These are phyloP conservation scores for Atrichornis clamosus DNA, from an alignment of 2,113 vertebrate genomes.

Conservation along the genomic window DNA sequence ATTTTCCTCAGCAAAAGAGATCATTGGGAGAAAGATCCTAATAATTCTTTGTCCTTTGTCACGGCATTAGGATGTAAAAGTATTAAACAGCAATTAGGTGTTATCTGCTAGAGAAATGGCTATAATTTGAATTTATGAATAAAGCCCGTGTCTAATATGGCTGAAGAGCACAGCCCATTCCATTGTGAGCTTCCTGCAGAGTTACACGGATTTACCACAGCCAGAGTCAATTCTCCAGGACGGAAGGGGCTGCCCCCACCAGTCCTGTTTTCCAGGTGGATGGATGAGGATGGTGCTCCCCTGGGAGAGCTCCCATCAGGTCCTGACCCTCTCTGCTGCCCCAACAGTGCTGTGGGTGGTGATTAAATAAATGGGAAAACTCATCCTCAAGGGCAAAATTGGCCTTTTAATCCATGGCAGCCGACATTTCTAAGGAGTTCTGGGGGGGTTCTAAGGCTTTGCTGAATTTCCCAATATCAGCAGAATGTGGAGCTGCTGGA, in stretches of 20 bases:
- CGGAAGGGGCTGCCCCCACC: background rate
- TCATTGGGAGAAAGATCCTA: background rate
- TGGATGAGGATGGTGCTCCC: background rate
- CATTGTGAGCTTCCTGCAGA: background rate
- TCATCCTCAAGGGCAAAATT: background rate
- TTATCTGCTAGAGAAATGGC: slow-evolving; percentile 13
- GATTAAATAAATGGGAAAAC: background rate
- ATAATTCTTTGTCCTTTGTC: slow-evolving; percentile 18
- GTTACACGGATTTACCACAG: background rate
- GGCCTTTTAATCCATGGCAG: no score
- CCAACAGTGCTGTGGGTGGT: accelerated
- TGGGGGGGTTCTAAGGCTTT: background rate
- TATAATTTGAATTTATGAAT: slow-evolving; percentile 24
- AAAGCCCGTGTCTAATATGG: background rate
- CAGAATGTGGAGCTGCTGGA: background rate
- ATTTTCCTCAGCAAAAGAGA: slow-evolving; percentile 31
- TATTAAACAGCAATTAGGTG: slow-evolving; percentile 21
- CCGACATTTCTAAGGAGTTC: background rate
- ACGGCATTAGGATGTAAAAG: background rate
- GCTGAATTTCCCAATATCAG: background rate
- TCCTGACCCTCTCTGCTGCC: background rate
- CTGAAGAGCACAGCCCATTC: background rate
- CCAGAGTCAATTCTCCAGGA: background rate
- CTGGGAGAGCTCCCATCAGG: accelerated
- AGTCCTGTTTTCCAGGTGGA: background rate